phyloP scores from a whole-genome alignment of 2,888 invertebrate genomes.

The Macaria notata region DNA sequence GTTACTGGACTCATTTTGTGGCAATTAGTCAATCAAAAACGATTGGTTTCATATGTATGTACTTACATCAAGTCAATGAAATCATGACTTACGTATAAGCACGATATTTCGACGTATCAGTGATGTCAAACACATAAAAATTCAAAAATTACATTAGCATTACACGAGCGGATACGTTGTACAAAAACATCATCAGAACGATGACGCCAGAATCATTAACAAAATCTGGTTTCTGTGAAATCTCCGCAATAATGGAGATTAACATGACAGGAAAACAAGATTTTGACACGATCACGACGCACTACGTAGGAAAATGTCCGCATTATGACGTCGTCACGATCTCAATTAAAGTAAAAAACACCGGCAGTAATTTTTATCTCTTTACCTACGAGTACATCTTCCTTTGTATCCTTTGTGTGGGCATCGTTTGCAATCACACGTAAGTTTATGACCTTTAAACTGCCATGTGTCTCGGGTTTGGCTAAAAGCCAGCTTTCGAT shows the following conservation, averaged over 20 bases:
- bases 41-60: too few species aligned
- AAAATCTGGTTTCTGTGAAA: conserved; percentile 14
- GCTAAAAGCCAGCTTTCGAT: conserved; percentile 13
- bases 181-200: conserved; percentile 8
- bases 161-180: background rate
- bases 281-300: conserved; percentile 15
- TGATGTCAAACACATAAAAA: background rate
- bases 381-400: background rate
- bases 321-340: conserved; percentile 10
- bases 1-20: too few species aligned
- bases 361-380: conserved; percentile 5
- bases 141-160: too few species aligned
- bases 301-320: conserved; percentile 17
- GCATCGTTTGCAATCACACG: conserved; percentile 10
- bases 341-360: conserved; percentile 12
- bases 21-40: too few species aligned
- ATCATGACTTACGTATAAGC: too few species aligned
- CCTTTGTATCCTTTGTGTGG: conserved; percentile 34
- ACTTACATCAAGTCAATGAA: too few species aligned
- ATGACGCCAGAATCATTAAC: conserved; percentile 19
- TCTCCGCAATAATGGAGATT: conserved; percentile 15
- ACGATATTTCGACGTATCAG: too few species aligned
- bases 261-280: conserved; percentile 22
- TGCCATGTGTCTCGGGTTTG: conserved; percentile 13
- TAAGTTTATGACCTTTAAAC: conserved; percentile 15